phyloP scores from a whole-genome alignment of 2,113 vertebrate species.

The Onychostruthus taczanowskii region DNA sequence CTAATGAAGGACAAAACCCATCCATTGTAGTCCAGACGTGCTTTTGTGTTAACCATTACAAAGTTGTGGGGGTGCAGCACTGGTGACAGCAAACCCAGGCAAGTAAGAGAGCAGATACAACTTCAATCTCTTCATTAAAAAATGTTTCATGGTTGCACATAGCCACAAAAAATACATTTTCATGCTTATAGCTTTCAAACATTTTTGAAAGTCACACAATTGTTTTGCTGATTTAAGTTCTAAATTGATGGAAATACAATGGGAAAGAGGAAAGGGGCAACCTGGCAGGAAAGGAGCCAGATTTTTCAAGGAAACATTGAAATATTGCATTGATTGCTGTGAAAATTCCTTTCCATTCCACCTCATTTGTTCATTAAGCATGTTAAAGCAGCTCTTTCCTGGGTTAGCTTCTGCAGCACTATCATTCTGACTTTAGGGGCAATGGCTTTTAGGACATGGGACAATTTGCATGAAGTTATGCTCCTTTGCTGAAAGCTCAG shows the following conservation, averaged over 20 bases:
- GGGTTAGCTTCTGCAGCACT: not conserved
- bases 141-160: not conserved
- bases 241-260: conserved; percentile 24
- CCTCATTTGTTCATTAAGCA: not conserved
- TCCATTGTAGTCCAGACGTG: not conserved
- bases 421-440: not conserved
- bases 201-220: conserved; percentile 42
- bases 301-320: not conserved
- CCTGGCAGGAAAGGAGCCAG: not conserved
- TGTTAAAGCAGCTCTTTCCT: not conserved
- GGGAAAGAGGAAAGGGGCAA: not conserved
- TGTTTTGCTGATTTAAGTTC: conserved; percentile 44
- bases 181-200: not conserved
- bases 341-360: conserved; percentile 5
- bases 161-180: conserved; percentile 44
- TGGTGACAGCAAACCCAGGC: not conserved
- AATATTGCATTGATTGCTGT: not conserved
- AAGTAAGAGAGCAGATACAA: not conserved
- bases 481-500: not conserved
- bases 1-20: not conserved
- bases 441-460: not conserved
- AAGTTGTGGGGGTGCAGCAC: not conserved
- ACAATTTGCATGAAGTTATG: not conserved
- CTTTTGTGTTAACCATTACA: not conserved
- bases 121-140: conserved; percentile 42